phyloP scores from a whole-genome alignment of 2,113 vertebrate genomes.

The Urocolius indicus region DNA sequence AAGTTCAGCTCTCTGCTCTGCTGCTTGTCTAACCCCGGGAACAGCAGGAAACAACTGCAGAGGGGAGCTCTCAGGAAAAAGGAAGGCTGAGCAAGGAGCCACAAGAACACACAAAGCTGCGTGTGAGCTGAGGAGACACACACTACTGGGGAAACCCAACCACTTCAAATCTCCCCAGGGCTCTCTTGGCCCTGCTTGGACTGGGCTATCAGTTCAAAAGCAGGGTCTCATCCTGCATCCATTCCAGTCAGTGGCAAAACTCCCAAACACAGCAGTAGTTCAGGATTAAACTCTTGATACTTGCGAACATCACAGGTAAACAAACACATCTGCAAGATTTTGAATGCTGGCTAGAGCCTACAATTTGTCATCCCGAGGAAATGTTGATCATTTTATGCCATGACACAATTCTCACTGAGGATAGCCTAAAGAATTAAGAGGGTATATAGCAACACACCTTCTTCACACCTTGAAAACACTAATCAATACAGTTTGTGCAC shows the following conservation, averaged over 20 bases:
- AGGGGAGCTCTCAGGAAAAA: neutral
- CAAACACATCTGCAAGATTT: neutral
- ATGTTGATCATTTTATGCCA: neutral
- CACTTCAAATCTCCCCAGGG: rapidly evolving
- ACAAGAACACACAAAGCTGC: neutral
- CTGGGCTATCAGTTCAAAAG: neutral
- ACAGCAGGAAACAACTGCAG: constrained; percentile 31
- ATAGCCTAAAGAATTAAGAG: neutral
- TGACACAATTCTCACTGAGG: neutral
- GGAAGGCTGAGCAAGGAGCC: constrained; percentile 8
- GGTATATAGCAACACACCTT: neutral
- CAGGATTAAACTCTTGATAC: neutral
- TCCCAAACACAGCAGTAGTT: neutral
- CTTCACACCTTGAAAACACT: neutral
- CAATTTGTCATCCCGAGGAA: neutral
- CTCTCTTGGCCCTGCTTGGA: neutral
- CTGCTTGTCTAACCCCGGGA: neutral
- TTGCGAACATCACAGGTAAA: neutral
- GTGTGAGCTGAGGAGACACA: neutral
- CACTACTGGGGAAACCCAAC: neutral
- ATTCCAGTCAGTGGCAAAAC: neutral
- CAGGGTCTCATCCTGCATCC: neutral
- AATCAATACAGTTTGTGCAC: neutral
- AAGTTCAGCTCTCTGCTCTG: neutral
- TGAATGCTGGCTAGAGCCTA: constrained; percentile 3